Conservation (phyloP, 2,888 invertebrate species). For the Stenurella melanura region DNA sequence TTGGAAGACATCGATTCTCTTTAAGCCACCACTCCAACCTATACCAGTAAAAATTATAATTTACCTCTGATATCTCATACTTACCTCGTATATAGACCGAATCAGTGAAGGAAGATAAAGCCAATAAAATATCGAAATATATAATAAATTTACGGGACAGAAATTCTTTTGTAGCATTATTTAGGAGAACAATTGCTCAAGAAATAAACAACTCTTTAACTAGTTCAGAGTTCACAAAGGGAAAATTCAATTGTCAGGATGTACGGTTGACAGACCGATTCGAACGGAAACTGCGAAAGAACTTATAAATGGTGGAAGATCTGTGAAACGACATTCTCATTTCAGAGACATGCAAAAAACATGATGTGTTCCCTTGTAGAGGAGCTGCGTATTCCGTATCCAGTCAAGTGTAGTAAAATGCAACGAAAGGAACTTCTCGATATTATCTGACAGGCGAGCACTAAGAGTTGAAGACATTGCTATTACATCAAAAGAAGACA, state of each 20-base stretch:
- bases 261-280: conserved; percentile 45
- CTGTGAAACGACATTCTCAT: conserved; percentile 55
- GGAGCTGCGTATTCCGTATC: conserved; percentile 26
- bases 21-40: too few species aligned
- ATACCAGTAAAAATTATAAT: too few species aligned
- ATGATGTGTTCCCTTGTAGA: conserved; percentile 49
- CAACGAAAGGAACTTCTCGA: conserved; percentile 38
- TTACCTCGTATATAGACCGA: background rate
- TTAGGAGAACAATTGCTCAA: conserved; percentile 15
- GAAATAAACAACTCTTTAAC: conserved; percentile 33
- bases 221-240: conserved; percentile 24
- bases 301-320: conserved; percentile 54
- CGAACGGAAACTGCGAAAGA: conserved; percentile 43
- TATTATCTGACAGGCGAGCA: conserved; percentile 46
- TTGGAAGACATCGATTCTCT: too few species aligned
- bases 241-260: conserved; percentile 51
- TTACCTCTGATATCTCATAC: background rate
- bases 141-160: background rate
- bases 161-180: background rate
- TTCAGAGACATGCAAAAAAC: conserved; percentile 53
- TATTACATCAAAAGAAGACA: conserved; percentile 53
- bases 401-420: conserved; percentile 40
- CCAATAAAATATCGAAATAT: background rate
- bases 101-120: background rate
- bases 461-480: conserved; percentile 37